phyloP scores from a whole-genome alignment of 2,113 vertebrate genomes.

The Lophotis ruficrista region DNA sequence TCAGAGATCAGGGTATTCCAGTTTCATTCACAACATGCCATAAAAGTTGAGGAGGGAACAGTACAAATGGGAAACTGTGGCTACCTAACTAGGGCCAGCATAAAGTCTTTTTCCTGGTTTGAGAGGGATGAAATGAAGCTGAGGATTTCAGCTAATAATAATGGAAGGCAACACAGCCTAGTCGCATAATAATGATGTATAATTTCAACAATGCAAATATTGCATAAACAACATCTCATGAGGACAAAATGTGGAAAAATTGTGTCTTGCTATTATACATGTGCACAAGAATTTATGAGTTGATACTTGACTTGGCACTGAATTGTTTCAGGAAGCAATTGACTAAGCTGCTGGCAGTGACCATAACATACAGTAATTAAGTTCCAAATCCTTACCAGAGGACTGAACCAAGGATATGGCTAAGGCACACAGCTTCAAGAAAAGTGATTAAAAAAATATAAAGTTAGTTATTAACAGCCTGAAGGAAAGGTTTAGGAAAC shows the following conservation, averaged over 20 bases:
- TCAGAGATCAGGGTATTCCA: neutral
- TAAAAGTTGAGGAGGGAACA: neutral
- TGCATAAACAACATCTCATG: neutral
- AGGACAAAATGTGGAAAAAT: conserved; percentile 33
- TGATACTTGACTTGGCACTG: conserved; percentile 53
- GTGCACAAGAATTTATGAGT: conserved; percentile 35
- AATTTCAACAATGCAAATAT: neutral
- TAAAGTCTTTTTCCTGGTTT: neutral
- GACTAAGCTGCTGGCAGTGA: conserved; percentile 48
- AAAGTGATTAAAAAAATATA: neutral
- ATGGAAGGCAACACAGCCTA: neutral
- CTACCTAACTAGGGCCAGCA: neutral
- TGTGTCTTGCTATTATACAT: conserved; percentile 5
- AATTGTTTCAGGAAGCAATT: conserved; percentile 64
- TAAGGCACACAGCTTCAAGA: conserved; percentile 29
- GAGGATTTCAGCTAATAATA: neutral
- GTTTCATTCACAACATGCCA: neutral
- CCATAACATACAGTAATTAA: conserved; percentile 57
- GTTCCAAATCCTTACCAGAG: conserved; percentile 27
- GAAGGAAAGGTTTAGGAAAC: conserved; percentile 40
- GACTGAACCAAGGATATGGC: conserved; percentile 1
- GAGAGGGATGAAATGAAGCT: neutral
- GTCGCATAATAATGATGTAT: neutral
- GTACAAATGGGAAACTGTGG: neutral
- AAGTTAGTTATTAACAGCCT: conserved; percentile 67